A percentile compares a stretch with the other conserved stretches of the same genome.
phyloP scores from a whole-genome alignment of 2,888 invertebrate species.

The Lamellibrachia satsuma region DNA sequence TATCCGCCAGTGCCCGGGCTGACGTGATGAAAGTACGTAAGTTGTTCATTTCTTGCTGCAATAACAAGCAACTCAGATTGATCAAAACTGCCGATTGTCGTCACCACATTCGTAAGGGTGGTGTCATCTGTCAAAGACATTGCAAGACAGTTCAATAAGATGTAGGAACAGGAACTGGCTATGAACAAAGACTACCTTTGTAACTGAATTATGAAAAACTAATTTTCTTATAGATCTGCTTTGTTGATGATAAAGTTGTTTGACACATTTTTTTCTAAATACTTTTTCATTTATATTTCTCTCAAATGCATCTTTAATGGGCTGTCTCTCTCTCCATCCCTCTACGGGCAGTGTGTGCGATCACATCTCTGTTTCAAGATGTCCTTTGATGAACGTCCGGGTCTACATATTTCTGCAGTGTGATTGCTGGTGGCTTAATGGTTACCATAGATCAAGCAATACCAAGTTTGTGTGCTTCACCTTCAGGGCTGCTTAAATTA shows the following conservation, averaged over 20 bases:
- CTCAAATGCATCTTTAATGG: background rate
- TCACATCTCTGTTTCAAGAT: background rate
- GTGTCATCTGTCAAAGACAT: background rate
- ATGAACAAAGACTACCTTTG: background rate
- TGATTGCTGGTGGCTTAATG: too few relatives aligned
- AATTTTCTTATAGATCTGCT: background rate
- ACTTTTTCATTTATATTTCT: background rate
- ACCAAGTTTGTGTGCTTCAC: too few relatives aligned
- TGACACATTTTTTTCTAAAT: background rate
- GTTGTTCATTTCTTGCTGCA: background rate
- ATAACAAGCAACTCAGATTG: slow-evolving; percentile 17
- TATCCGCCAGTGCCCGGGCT: background rate
- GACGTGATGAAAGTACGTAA: background rate
- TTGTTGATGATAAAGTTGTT: background rate
- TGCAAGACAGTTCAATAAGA: background rate
- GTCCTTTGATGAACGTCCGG: background rate
- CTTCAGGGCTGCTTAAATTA: too few relatives aligned
- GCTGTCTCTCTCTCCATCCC: background rate
- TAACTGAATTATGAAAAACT: background rate
- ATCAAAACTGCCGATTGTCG: background rate
- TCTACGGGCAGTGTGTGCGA: background rate
- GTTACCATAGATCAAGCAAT: too few relatives aligned
- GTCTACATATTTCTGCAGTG: background rate
- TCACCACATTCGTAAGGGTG: background rate
- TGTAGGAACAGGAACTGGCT: background rate